Evolutionary conservation across 2,888 invertebrate species (phyloP), one percentile per base, ranked within the genome.

Genomic region (Tholera decimalis): DNA sequence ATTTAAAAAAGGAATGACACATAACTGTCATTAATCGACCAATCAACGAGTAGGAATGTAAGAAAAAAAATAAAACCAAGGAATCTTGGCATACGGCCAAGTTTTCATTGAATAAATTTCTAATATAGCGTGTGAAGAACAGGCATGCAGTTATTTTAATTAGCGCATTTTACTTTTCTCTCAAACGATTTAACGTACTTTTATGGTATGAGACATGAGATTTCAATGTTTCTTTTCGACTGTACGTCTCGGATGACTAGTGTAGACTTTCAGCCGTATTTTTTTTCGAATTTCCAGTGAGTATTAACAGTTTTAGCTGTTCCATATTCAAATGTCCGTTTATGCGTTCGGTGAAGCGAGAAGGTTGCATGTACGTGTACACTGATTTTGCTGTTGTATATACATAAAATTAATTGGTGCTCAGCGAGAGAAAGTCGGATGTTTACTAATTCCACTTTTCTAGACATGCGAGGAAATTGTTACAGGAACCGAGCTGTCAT

Each of bases 101-200:
- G 64, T 56, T 61, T 76, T 50, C 59, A 46, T 62, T 46, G 54
- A 57, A 69, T 59, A 41, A 66, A 63, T 82, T 82, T 82, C 84
- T 83, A 84, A 64, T 74, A 61, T 82, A 1, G 79, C 82, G 82
- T 82, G 82, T 33, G 2, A 15, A 20, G 24, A 47, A 22, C 28
- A 47, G 28, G 41, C 83, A 67, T 75, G 79, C 76, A 70, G 58
- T 20, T 22, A 72, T 72, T 73, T 75, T 78, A 75, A 80, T 77
- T 60, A 63, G 18, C 41, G 41, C 58, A 79, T 82, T 82, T 79
- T 80, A 76, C 74, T 77, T 75, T 80, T 80, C 83, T 70, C 72
- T 53, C 41, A 49, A 80, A 74, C 63, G 54, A 73, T 76, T 82
- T 37, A 15, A 46, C 2, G 55, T 62, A 58, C 62, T 61, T 64